Evolutionary conservation across 2,888 invertebrate species (phyloP).

Genomic region (Netelia melanura): DNA sequence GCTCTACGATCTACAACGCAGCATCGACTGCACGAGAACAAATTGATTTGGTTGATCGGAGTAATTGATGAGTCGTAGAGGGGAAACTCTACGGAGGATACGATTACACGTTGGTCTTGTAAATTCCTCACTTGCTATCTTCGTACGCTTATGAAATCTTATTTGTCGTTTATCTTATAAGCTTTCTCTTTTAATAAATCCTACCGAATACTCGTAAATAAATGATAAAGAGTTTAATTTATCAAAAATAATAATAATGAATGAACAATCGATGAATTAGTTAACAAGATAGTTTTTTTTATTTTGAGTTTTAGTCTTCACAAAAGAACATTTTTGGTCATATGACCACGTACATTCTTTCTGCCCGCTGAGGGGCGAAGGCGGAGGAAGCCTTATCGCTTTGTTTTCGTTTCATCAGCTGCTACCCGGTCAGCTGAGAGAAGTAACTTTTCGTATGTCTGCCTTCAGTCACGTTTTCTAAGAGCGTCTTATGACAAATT

Average conservation of each 20-base stretch:
- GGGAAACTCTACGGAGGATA: not conserved
- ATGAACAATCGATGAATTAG: too few relatives aligned
- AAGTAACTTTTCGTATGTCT: not conserved
- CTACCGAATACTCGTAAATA: not conserved
- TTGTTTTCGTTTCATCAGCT: not conserved
- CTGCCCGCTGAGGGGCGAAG: not conserved
- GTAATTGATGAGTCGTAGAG: conserved; percentile 8
- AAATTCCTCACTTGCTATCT: not conserved
- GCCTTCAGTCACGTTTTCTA: not conserved
- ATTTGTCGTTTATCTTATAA: not conserved
- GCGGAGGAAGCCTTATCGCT: not conserved
- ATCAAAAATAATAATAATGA: too few relatives aligned
- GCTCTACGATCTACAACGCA: not conserved
- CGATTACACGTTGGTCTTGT: not conserved
- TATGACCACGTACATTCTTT: not conserved
- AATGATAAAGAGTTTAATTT: too few relatives aligned
- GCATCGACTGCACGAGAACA: not conserved
- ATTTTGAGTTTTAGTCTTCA: not conserved
- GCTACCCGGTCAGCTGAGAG: not conserved
- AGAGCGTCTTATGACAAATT: not conserved
- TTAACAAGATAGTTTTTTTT: not conserved
- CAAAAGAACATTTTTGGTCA: not conserved
- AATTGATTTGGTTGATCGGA: conserved; percentile 14
- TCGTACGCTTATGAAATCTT: not conserved
- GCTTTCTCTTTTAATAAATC: not conserved